These are phyloP conservation scores for Tachysurus vachellii DNA, from an alignment of 2,113 vertebrate genomes.

Conservation along the genomic window DNA sequence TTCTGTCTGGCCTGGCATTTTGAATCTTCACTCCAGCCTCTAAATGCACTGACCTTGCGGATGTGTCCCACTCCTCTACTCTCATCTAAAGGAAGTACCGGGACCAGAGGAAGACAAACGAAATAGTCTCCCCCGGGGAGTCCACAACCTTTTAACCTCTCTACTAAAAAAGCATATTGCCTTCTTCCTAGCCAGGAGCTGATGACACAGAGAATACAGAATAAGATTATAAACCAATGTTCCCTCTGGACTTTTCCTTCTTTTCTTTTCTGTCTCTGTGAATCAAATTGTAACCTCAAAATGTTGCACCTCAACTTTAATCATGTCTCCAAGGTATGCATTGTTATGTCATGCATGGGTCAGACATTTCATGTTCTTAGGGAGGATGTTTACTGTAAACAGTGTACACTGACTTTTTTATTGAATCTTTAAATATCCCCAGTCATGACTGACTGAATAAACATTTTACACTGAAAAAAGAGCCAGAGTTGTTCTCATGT, in stretches of 20 bases:
- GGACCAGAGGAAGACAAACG: slow-evolving; percentile 36
- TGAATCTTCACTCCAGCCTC: slow-evolving; percentile 30
- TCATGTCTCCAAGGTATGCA: not conserved
- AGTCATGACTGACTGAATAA: slow-evolving; percentile 7
- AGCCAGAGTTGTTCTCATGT: slow-evolving; percentile 7
- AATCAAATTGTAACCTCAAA: slow-evolving; percentile 40
- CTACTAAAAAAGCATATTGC: slow-evolving; percentile 36
- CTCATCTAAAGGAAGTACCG: slow-evolving; percentile 37
- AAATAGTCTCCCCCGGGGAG: slow-evolving; percentile 43
- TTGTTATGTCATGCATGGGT: not conserved
- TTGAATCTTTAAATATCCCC: slow-evolving; percentile 12
- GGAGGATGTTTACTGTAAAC: slow-evolving; percentile 14
- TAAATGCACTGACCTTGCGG: slow-evolving; percentile 47
- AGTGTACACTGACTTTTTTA: not conserved
- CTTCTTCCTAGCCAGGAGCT: slow-evolving; percentile 35
- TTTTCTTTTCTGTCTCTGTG: not conserved
- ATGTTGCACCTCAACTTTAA: not conserved
- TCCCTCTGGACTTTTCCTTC: not conserved
- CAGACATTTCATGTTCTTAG: not conserved
- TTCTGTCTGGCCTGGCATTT: slow-evolving; percentile 32
- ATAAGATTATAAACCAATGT: slow-evolving; percentile 28
- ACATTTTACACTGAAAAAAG: not conserved
- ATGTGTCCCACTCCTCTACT: slow-evolving; percentile 25
- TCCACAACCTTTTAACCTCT: slow-evolving; percentile 54
- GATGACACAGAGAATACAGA: slow-evolving; percentile 43